Evolutionary conservation across 2,797 vertebrate species (phyloP).

Genomic region (Pyrocephalus nanus): DNA sequence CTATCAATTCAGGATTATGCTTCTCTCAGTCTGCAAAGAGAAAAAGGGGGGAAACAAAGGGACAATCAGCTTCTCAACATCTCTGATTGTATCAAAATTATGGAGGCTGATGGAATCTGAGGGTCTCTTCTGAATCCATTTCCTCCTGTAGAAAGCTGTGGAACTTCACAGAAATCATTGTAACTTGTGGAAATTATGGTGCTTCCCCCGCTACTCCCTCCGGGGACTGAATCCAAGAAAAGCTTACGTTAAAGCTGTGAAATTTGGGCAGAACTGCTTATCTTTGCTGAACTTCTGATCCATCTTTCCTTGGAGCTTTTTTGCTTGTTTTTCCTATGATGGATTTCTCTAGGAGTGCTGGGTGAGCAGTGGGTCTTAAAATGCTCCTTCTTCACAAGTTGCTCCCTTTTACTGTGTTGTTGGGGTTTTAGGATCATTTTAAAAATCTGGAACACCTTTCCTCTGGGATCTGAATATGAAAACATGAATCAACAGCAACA

Average conservation of each 20-base stretch:
- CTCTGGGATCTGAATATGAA: background rate
- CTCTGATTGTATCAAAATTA: background rate
- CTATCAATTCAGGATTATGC: constrained; percentile 64
- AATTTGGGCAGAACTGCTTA: background rate
- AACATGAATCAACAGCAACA: background rate
- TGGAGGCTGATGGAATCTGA: background rate
- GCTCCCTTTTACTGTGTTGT: background rate
- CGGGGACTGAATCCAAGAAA: background rate
- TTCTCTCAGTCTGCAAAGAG: background rate
- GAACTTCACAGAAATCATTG: background rate
- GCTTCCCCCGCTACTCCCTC: no score
- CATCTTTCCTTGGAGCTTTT: background rate
- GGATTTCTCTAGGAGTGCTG: background rate
- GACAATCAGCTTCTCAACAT: background rate
- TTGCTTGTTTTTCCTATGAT: background rate
- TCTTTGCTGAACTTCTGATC: background rate
- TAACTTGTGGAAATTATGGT: background rate
- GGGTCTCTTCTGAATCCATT: background rate
- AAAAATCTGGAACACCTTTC: background rate
- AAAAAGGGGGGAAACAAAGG: constrained; percentile 5
- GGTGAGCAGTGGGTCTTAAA: background rate
- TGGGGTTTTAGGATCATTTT: background rate
- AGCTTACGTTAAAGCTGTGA: background rate
- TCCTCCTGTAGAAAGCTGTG: background rate
- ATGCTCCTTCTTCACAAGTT: background rate